Evolutionary conservation across 1,140 invertebrate genomes (phyloP), one percentile per base, ranked within the genome.

Genomic region (Drosophila eugracilis): DNA sequence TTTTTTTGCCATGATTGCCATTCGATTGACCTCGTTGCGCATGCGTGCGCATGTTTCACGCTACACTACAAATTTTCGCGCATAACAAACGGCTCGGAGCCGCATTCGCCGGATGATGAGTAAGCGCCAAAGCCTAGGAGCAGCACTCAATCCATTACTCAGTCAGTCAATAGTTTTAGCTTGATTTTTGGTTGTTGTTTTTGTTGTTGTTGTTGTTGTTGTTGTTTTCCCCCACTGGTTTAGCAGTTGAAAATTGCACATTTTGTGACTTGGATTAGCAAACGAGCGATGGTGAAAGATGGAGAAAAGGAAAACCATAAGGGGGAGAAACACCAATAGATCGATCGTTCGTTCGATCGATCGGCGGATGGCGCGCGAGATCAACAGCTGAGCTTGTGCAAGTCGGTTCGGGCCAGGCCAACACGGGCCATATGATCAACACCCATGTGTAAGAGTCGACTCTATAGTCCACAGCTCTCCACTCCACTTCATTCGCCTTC

Each of bases 1-100:
- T 4, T 65, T 60, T 70, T 55, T 48, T 74, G 75, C 55, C 76
- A 73, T 85, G 75, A 84, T 85, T 84, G 83, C 81, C 81, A 86
- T 86, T 86, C 69, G 81, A 86, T 86, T 86, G 81, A 86, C 81
- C 81, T 88, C 81, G 81, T 86, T 86, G 83, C 81, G 81, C 81
- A 86, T 86, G 81, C 81, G 81, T 86, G 81, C 81, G 74, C 81
- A 81, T 86, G 81, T 86, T 86, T 88, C 81, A 88, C 78, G 83
- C 81, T 86, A 86, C 74, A 86, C 77, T 78, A 86, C 63, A 81
- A 88, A 70, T 86, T 74, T 86, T 81, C 77, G 80, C 81, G 78
- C 60, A 65, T 19, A 24, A 34, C 44, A 28, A 57, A 44, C 60
- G 14, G 17, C 39, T 41, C 10, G 41, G n/a, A n/a, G n/a, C n/a